Conservation (phyloP, 1,140 invertebrate species). For the Trissolcus basalis region DNA sequence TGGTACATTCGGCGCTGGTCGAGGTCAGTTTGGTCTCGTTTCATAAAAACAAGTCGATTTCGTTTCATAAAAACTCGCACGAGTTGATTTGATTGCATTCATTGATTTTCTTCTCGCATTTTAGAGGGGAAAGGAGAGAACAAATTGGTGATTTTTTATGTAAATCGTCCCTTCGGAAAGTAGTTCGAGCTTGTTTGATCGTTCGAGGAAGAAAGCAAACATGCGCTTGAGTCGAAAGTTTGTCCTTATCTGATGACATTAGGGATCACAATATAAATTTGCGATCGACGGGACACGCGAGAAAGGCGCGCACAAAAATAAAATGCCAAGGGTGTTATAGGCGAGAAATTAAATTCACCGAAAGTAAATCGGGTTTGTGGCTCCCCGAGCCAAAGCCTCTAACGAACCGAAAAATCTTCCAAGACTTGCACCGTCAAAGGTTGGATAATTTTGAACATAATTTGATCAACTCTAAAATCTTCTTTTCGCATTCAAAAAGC, state of each 20-base stretch:
- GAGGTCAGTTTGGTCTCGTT: too few relatives aligned
- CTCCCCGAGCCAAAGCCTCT: constrained; percentile 60
- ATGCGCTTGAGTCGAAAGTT: constrained; percentile 29
- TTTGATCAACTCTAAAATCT: not conserved
- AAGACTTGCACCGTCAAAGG: constrained; percentile 37
- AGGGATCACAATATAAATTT: constrained; percentile 51
- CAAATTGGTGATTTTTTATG: too few relatives aligned
- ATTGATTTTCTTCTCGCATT: too few relatives aligned
- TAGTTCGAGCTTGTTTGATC: constrained; percentile 3
- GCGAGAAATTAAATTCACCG: constrained; percentile 71
- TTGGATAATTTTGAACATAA: constrained; percentile 46
- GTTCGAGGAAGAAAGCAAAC: constrained; percentile 18
- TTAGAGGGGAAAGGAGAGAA: too few relatives aligned
- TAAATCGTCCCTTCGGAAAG: too few relatives aligned
- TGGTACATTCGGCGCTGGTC: too few relatives aligned
- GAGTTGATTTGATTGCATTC: too few relatives aligned
- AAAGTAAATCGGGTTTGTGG: constrained; percentile 68
- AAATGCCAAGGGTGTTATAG: constrained; percentile 46
- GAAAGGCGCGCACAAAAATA: constrained; percentile 52
- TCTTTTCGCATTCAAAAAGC: too few relatives aligned
- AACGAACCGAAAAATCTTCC: constrained; percentile 69
- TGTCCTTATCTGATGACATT: constrained; percentile 49
- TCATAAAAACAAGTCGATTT: too few relatives aligned
- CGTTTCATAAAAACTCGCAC: too few relatives aligned
- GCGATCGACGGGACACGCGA: constrained; percentile 46